Evolutionary conservation across 1,140 invertebrate genomes (phyloP), one percentile per base, ranked within the genome.

Genomic region (Micrasema longulum): DNA sequence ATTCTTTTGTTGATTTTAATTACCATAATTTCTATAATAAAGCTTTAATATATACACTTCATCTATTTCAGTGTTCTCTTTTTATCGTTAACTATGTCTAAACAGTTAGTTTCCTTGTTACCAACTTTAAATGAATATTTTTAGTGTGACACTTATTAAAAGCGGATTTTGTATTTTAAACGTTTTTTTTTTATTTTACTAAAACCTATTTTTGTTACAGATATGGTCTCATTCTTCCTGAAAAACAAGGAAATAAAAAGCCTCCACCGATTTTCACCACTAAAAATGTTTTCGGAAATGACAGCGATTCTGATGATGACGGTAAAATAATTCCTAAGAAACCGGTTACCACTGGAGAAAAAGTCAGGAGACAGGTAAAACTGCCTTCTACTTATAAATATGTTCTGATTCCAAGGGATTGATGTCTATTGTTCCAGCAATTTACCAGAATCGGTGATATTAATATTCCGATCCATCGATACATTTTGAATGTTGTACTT

Each of bases 261-360:
- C 74, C 77, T 45, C 62, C 76, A 64, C 78, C 78, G n/a, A 65
- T 72, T 22, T 85, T 85, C 69, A 76, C 81, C 76, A 80, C 81
- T 14, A 79, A 77, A 50, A 85, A 85, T 80, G 82, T 84, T 23
- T 85, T 85, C 79, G 84, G 84, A 47, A 76, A 82, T 77, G 82
- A 85, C 73, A 81, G 80, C 36, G 84, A 84, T 45, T 84, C 84
- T 47, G 84, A 84, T 55, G 78, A 81, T 16, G 80, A 83, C 22
- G 23, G n/a, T 55, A 55, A 12, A 78, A 63, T n/a, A 14, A 26
- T 36, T 80, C 79, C 74, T 80, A 80, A 72, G 11, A 68, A 18
- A 60, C 41, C 79, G 12, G 16, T 67, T 35, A 72, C 78, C 31
- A 77, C 81, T 14, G 83, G 80, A 74, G 78, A 80, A 50, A 82